Conservation (phyloP, 1,140 invertebrate species). For the Euwallacea fornicatus region DNA sequence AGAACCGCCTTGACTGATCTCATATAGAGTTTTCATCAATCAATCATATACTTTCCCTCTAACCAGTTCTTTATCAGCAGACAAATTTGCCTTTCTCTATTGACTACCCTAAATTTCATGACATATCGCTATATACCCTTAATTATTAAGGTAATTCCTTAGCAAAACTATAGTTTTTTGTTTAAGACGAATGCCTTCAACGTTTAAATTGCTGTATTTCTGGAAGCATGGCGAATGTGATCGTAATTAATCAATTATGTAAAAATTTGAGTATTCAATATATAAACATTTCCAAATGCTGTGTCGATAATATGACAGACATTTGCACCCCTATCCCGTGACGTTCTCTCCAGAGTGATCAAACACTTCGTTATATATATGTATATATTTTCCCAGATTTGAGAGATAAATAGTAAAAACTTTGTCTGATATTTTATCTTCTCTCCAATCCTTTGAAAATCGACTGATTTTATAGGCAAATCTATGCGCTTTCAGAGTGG, state of each 20-base stretch:
- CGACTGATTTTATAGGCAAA: too few species aligned
- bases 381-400: too few species aligned
- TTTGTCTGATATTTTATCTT: too few species aligned
- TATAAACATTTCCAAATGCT: conserved; percentile 79
- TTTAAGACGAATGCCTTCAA: conserved; percentile 43
- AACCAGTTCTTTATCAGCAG: conserved; percentile 71
- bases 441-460: too few species aligned
- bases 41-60: conserved; percentile 68
- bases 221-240: not conserved
- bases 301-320: conserved; percentile 86
- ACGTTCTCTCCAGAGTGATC: conserved; percentile 72
- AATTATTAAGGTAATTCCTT: conserved; percentile 70
- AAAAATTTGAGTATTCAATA: conserved; percentile 87
- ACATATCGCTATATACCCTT: conserved; percentile 81
- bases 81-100: conserved; percentile 82
- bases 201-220: not conserved
- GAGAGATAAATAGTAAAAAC: too few species aligned
- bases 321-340: conserved; percentile 72
- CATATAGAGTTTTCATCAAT: too few species aligned
- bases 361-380: conserved; percentile 80
- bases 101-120: conserved; percentile 86
- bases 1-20: too few species aligned
- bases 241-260: conserved; percentile 63
- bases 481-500: too few species aligned
- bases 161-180: conserved; percentile 57